Base-by-base conservation (phyloP, 2,888 invertebrate species). In the Ligdia adustata region DNA sequence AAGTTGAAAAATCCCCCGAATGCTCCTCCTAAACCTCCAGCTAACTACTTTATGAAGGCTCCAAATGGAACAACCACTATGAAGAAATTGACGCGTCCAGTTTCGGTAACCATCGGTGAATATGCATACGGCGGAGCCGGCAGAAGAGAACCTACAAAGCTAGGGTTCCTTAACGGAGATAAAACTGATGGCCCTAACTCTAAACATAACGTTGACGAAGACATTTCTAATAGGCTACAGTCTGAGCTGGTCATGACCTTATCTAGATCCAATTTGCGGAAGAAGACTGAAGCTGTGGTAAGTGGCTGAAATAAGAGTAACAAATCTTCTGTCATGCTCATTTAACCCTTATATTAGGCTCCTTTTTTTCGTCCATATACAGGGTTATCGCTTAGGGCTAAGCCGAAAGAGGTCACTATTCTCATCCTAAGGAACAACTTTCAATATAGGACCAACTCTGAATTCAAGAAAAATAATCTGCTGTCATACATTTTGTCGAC, bases 181-280 rank as follows among this genome's bases (percentile, higher is more conserved):
- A 89, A 86, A 59, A 64, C 73, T 2, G 86, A 85, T 42, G 81
- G 77, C n/a, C 73, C 75, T n/a, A 41, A 43, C n/a, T 20, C 35
- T n/a, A 41, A 41, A 54, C 72, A 72, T 45, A 73, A 56, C 5
- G 41, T 68, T 20, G 71, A 76, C 38, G 89, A 88, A 15, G 84
- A 89, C 55, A 92, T 94, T 37, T 90, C 92, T 9, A 93, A 93
- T 65, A 91, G 93, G 64, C 83, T 96, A 45, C 95, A 95, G 64
- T 93, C 93, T 46, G 95, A 96, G 83, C 83, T 96, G 58, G 93
- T 92, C 42, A 92, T 94, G 48, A 96, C 95, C 3, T 82, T 96
- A 51, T 94, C 94, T 64, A 92, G 95, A 72, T 95, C 95, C 41
- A 95, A 95, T 88, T 90, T 95, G 66, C 92, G 92, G 68, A 93